Evolutionary conservation across 2,888 invertebrate genomes (phyloP).

Genomic region (Erynnis tages): DNA sequence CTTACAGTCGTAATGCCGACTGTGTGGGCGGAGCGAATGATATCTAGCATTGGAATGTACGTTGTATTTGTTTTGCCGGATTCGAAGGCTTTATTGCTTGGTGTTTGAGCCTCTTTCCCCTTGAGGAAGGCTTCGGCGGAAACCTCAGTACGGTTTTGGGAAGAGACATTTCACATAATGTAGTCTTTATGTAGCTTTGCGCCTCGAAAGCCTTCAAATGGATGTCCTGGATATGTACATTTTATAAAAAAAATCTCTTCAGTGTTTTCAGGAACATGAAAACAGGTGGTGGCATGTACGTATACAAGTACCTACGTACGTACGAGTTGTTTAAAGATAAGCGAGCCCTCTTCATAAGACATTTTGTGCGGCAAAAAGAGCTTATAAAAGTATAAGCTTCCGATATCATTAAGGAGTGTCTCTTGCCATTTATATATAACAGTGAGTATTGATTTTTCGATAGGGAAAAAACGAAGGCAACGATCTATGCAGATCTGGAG

Average conservation of each 20-base stretch:
- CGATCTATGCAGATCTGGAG: conserved; percentile 82
- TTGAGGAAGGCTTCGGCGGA: conserved; percentile 71
- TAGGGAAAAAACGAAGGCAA: conserved; percentile 81
- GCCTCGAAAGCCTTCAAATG: conserved; percentile 53
- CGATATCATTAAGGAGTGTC: conserved; percentile 71
- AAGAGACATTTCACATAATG: conserved; percentile 70
- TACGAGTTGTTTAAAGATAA: too few species aligned
- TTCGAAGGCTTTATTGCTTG: conserved; percentile 78
- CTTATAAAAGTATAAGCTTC: background rate
- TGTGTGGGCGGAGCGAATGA: conserved; percentile 80
- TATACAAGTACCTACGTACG: too few species aligned
- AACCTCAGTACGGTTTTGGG: conserved; percentile 73
- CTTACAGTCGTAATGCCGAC: conserved; percentile 80
- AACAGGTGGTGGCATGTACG: background rate
- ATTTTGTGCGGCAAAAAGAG: too few species aligned
- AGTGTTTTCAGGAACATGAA: background rate
- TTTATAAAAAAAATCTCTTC: background rate
- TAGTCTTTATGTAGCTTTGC: conserved; percentile 43
- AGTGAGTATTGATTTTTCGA: conserved; percentile 80
- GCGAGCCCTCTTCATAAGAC: too few species aligned
- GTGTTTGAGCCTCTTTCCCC: conserved; percentile 77
- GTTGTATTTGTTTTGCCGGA: conserved; percentile 79
- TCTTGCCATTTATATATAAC: conserved; percentile 70
- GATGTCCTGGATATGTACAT: conserved; percentile 44
- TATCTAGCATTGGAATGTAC: conserved; percentile 82